Evolutionary conservation across 2,888 invertebrate species (phyloP).

Genomic region (Mellilla xanthometata): DNA sequence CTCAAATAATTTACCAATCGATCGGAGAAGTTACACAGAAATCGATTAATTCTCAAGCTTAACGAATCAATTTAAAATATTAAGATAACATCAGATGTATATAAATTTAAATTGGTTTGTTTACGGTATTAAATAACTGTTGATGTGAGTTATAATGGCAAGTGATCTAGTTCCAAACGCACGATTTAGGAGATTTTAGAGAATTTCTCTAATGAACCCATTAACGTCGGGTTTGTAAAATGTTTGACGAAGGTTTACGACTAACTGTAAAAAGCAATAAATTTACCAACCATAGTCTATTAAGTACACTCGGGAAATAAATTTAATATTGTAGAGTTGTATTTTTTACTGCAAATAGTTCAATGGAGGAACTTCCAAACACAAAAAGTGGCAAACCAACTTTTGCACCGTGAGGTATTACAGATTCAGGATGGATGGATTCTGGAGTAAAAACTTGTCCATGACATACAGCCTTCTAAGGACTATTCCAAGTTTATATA

Average conservation of each 20-base stretch:
- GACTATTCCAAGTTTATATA: background rate
- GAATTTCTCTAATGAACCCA: background rate
- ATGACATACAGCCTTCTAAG: constrained; percentile 14
- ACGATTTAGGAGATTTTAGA: background rate
- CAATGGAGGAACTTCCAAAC: constrained; percentile 13
- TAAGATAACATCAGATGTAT: constrained; percentile 13
- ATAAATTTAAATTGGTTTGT: constrained; percentile 24
- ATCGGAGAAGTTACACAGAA: constrained; percentile 6
- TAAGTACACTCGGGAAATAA: too few species aligned
- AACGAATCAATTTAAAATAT: constrained; percentile 22
- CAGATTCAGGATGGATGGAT: constrained; percentile 13
- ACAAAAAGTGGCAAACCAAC: background rate
- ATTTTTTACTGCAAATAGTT: constrained; percentile 3
- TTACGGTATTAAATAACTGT: constrained; percentile 19
- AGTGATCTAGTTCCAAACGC: background rate
- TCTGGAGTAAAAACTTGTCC: constrained; percentile 16
- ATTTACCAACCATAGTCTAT: too few species aligned
- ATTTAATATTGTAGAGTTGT: too few species aligned
- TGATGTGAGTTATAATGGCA: constrained; percentile 17
- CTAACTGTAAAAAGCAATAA: background rate
- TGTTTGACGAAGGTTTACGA: background rate
- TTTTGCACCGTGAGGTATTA: constrained; percentile 14
- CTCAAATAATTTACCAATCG: constrained; percentile 5
- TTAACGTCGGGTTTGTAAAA: background rate
- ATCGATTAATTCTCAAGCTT: constrained; percentile 6